A percentile compares a stretch with the other conserved stretches of the same genome.
Conservation (phyloP, 64 coral and sea anemone species). For the Stichodactyla helianthus region DNA sequence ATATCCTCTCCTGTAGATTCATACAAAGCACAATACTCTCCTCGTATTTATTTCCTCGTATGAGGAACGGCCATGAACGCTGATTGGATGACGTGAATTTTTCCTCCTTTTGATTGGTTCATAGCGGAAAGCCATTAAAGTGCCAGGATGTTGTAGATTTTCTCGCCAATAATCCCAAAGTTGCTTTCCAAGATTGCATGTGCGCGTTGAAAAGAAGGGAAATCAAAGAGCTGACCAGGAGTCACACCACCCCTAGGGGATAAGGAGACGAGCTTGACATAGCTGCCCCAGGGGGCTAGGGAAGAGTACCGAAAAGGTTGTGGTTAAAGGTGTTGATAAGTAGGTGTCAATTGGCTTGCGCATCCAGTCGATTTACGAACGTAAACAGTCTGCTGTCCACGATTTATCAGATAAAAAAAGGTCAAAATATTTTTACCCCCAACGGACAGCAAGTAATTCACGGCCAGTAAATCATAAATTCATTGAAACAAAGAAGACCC, state of each 20-base stretch:
- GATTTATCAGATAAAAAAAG: constrained; percentile 18
- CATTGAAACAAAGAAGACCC: not conserved
- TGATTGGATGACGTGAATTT: not conserved
- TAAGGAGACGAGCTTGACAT: not conserved
- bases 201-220: not conserved
- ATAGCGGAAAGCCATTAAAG: not conserved
- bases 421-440: not conserved
- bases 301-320: not conserved
- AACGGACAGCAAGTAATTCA: not conserved
- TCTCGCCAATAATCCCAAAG: not conserved
- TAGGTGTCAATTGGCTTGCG: not conserved
- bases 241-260: no score
- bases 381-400: constrained; percentile 8
- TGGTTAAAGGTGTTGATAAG: not conserved
- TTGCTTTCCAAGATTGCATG: no score
- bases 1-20: not conserved
- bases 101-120: not conserved
- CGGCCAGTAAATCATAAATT: constrained; percentile 7
- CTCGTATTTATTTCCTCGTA: no score
- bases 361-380: not conserved
- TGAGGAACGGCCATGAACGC: not conserved
- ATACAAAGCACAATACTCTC: not conserved
- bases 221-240: not conserved
- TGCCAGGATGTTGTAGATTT: no score
- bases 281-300: not conserved